Percentiles rank a stretch among this genome's conserved stretches.
These are phyloP conservation scores for Ips typographus DNA, from an alignment of 1,140 invertebrate genomes.

Conservation along the genomic window DNA sequence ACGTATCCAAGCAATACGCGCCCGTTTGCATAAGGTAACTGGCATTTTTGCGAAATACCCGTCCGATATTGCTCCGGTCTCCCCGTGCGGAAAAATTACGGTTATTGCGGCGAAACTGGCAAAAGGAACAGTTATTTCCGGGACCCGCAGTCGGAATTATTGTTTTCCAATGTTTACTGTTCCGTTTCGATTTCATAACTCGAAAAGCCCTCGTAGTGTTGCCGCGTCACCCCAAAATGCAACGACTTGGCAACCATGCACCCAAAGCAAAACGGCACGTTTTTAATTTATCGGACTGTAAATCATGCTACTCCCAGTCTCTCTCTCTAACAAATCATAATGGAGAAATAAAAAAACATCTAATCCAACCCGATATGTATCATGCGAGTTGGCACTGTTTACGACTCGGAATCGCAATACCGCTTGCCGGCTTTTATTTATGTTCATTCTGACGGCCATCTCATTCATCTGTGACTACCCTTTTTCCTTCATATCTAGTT, in stretches of 20 bases:
- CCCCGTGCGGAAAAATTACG: conserved; percentile 47
- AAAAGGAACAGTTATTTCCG: conserved; percentile 38
- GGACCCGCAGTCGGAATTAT: conserved; percentile 49
- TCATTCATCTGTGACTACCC: too few species aligned
- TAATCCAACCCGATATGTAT: conserved; percentile 6
- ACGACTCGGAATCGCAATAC: background rate
- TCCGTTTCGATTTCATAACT: conserved; percentile 57
- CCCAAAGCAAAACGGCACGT: background rate
- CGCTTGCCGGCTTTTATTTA: conserved; percentile 1
- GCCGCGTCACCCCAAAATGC: background rate
- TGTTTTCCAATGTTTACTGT: conserved; percentile 57
- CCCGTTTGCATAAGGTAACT: conserved; percentile 36
- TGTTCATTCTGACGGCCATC: background rate
- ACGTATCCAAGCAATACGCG: conserved; percentile 18
- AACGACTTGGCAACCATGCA: too few species aligned
- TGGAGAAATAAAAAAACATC: conserved; percentile 9
- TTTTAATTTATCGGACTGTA: conserved; percentile 10
- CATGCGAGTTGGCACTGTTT: conserved; percentile 5
- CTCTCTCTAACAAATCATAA: conserved; percentile 5
- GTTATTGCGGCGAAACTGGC: conserved; percentile 43
- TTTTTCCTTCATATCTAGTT: too few species aligned
- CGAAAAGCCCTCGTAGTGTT: conserved; percentile 40
- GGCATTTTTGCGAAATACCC: conserved; percentile 35
- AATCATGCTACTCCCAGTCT: background rate
- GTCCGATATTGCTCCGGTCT: conserved; percentile 30